Evolutionary conservation across 2,888 invertebrate genomes (phyloP), one percentile per base, ranked within the genome.

Genomic region (Heliconius erato): DNA sequence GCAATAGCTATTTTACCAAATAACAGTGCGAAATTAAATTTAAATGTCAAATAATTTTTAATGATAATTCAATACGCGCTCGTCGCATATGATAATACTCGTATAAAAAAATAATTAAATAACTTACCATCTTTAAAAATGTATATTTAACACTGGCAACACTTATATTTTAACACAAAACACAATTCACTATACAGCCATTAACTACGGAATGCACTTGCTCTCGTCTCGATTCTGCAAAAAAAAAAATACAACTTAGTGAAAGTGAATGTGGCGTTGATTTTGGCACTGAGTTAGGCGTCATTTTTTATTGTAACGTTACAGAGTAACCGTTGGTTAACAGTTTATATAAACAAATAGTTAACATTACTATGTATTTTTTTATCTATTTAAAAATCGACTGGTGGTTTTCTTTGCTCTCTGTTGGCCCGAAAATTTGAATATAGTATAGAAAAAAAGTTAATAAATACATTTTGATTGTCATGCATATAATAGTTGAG

Each of bases 221-320:
- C 90, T 87, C 88, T 87, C 85, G 85, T 87, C 88, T 87, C 83
- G 85, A 87, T 84, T 89, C 92, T 92, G 92, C 87, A 90, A 92
- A 89, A 87, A 88, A 87, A 87, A 85, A 67, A 16, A 16, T 5
- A 89, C 86, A 85, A 86, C 85, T 89, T 90, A 92, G 92, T 92
- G 92, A 92, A 92, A 92, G 92, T 89, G 88, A 89, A 84, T 82
- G 88, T 89, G 88, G 88, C 89, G 89, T 87, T 86, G 79, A 84
- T 87, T 91, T 91, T 88, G 89, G 89, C 89, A 89, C 86, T 81
- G 83, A 84, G 85, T 82, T 82, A 82, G 78, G 63, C 78, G 72
- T 44, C 72, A 44, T 49, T 72, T 28, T 67, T 63, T n/a, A 63
- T 63, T 63, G 63, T 63, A 63, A 12, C n/a, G n/a, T 63, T n/a